These are phyloP conservation scores for Volucella inanis DNA, from an alignment of 2,888 invertebrate genomes.

Conservation along the genomic window DNA sequence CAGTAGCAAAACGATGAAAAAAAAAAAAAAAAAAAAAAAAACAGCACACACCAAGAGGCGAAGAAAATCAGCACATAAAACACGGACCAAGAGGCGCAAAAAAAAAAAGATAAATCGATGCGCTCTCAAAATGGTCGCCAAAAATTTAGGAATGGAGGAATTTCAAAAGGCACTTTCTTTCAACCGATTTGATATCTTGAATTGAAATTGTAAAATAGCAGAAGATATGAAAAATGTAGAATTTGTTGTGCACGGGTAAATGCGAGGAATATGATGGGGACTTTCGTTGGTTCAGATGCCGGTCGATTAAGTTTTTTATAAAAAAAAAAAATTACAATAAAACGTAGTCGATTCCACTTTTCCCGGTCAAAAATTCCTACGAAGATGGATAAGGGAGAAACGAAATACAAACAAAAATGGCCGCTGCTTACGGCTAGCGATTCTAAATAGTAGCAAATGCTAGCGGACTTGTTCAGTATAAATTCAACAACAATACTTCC, in stretches of 20 bases:
- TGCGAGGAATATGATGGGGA: background rate
- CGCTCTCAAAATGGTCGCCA: slow-evolving; percentile 79
- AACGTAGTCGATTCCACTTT: slow-evolving; percentile 60
- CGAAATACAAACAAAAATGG: slow-evolving; percentile 66
- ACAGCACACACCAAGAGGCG: background rate
- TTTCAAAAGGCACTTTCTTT: slow-evolving; percentile 25
- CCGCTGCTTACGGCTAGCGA: slow-evolving; percentile 31
- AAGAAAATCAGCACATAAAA: slow-evolving; percentile 59
- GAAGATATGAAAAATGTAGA: background rate
- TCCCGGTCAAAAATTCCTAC: slow-evolving; percentile 59
- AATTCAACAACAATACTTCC: too few relatives aligned
- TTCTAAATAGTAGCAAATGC: background rate
- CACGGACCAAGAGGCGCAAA: slow-evolving; percentile 29
- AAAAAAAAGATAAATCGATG: slow-evolving; percentile 72
- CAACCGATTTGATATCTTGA: background rate
- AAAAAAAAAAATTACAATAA: slow-evolving; percentile 31
- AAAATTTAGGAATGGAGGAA: slow-evolving; percentile 14
- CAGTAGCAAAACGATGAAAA: background rate
- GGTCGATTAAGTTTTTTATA: slow-evolving; percentile 50
- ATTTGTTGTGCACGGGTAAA: slow-evolving; percentile 4
- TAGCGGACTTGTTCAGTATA: background rate
- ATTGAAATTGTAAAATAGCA: slow-evolving; percentile 33
- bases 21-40: slow-evolving; percentile 40
- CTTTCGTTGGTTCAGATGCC: slow-evolving; percentile 28
- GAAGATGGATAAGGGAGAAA: slow-evolving; percentile 37